phyloP scores from a whole-genome alignment of 2,113 vertebrate genomes.

The Coptodon bakossiorum region DNA sequence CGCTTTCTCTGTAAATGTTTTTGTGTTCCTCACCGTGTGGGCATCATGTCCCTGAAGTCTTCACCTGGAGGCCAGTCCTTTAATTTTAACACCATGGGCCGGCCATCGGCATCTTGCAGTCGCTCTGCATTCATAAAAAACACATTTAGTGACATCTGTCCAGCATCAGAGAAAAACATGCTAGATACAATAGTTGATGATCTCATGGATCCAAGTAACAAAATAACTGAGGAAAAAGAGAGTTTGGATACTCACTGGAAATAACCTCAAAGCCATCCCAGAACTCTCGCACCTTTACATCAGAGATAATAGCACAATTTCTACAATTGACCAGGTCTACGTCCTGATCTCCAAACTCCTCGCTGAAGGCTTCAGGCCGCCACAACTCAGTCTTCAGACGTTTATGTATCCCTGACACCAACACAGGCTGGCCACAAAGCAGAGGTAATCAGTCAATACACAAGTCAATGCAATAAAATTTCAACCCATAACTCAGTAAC shows the following conservation, averaged over 20 bases:
- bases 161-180: neutral
- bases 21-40: constrained; percentile 77
- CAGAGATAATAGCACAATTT: constrained; percentile 96
- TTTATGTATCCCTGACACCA: constrained; percentile 96
- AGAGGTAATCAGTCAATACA: neutral
- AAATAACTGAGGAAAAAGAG: neutral
- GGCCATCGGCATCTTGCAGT: constrained; percentile 84
- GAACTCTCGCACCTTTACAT: constrained; percentile 98
- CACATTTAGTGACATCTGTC: neutral
- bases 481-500: neutral
- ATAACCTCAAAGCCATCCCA: constrained; percentile 98
- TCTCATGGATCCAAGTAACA: neutral
- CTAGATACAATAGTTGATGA: neutral
- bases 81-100: constrained; percentile 96
- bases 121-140: constrained; percentile 73
- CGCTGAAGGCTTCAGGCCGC: constrained; percentile 93
- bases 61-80: constrained; percentile 99
- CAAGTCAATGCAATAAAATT: neutral
- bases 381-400: constrained; percentile 86
- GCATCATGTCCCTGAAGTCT: constrained; percentile 99
- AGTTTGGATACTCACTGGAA: constrained; percentile 79
- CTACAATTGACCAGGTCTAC: constrained; percentile 98
- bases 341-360: constrained; percentile 97
- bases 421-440: constrained; percentile 80
- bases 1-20: neutral